phyloP scores from a whole-genome alignment of 2,888 invertebrate genomes.

The Eristalis arbustorum region DNA sequence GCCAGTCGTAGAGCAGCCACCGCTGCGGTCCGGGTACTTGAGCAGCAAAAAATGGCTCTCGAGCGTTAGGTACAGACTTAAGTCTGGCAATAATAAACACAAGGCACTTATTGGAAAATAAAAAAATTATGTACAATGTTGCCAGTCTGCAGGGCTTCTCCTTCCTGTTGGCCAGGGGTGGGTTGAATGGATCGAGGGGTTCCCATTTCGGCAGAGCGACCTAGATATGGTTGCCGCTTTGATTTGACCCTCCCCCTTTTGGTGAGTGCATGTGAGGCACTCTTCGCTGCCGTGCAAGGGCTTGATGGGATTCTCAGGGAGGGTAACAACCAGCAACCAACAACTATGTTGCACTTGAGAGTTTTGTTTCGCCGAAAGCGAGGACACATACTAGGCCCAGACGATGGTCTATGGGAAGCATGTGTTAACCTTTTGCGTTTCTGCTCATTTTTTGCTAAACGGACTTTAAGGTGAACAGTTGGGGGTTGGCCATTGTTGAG shows the following conservation, averaged over 20 bases:
- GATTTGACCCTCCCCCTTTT: constrained; percentile 55
- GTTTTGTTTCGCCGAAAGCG: constrained; percentile 24
- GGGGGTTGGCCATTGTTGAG: constrained; percentile 43
- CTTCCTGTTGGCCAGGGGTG: constrained; percentile 42
- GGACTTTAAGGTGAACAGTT: constrained; percentile 38
- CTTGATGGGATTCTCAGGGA: constrained; percentile 60
- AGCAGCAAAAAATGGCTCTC: constrained; percentile 67
- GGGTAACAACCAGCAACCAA: too few species aligned
- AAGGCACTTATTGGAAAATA: constrained; percentile 47
- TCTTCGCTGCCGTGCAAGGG: constrained; percentile 67
- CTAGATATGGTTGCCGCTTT: constrained; percentile 48
- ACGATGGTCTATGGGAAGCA: constrained; percentile 38
- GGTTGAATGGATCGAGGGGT: constrained; percentile 12
- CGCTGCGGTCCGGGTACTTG: constrained; percentile 66
- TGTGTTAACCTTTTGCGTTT: constrained; percentile 51
- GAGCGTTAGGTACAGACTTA: constrained; percentile 56
- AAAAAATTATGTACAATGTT: constrained; percentile 51
- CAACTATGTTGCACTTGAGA: constrained; percentile 45
- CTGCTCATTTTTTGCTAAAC: constrained; percentile 54
- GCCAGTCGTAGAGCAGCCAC: background rate
- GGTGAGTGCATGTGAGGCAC: constrained; percentile 27
- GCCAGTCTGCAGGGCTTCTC: constrained; percentile 61
- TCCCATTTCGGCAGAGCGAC: constrained; percentile 40
- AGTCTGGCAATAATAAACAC: constrained; percentile 68
- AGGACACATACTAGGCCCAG: constrained; percentile 9